These are phyloP conservation scores for Lamellibrachia satsuma DNA, from an alignment of 2,888 invertebrate genomes.

Conservation along the genomic window DNA sequence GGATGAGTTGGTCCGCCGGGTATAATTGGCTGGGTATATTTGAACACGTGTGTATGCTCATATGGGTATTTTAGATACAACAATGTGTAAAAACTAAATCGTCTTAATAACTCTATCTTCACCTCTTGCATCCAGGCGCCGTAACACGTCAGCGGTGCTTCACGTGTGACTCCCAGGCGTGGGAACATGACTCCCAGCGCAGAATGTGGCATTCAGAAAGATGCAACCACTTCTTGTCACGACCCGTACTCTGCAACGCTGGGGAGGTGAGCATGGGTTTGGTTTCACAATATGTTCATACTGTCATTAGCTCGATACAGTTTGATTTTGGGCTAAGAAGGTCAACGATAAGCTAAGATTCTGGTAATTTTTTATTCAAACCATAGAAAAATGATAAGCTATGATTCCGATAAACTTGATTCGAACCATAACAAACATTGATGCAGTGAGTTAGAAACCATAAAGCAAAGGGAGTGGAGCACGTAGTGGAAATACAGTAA, in stretches of 20 bases:
- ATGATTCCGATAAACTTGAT: too few species aligned
- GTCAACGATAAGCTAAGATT: background rate
- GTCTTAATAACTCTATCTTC: background rate
- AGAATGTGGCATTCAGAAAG: background rate
- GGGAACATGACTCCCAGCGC: background rate
- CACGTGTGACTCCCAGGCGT: background rate
- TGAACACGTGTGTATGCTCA: background rate
- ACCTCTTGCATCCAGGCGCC: background rate
- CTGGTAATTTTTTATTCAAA: background rate
- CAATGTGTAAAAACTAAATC: background rate
- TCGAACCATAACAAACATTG: too few species aligned
- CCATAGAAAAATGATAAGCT: too few species aligned
- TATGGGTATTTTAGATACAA: background rate
- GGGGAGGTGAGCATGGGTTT: background rate
- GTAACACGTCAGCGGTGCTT: conserved; percentile 2
- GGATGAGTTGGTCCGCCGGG: too few species aligned
- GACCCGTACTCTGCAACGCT: background rate
- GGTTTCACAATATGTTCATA: background rate
- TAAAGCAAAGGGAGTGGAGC: background rate
- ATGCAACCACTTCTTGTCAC: background rate
- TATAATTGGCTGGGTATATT: too few species aligned
- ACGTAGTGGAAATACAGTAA: background rate
- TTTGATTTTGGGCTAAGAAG: background rate
- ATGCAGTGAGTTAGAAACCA: too few species aligned
- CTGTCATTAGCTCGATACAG: background rate